Conservation (phyloP, 2,888 invertebrate species). For the Diplazon laetatorius region DNA sequence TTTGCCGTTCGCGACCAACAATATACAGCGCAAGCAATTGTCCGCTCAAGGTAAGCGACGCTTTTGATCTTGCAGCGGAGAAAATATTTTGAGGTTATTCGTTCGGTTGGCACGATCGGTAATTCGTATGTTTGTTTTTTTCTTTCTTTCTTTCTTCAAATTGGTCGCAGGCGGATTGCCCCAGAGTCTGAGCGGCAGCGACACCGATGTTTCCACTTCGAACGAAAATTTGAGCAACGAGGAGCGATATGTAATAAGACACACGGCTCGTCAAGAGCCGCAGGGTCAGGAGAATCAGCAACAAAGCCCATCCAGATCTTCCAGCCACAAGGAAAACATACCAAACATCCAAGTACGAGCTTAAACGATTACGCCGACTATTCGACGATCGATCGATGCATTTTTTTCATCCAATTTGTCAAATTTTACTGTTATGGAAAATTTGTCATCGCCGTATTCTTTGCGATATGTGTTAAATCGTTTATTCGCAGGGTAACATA, state of each 20-base stretch:
- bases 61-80: too few species aligned
- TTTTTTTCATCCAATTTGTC: too few species aligned
- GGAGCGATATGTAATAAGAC: conserved; percentile 91
- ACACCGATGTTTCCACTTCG: conserved; percentile 95
- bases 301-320: conserved; percentile 85
- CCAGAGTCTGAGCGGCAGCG: conserved; percentile 92
- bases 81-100: conserved; percentile 36
- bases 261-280: conserved; percentile 93
- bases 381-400: too few species aligned
- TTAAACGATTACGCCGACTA: neutral
- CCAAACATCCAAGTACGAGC: conserved; percentile 79
- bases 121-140: too few species aligned
- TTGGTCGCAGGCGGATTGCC: conserved; percentile 85
- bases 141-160: too few species aligned
- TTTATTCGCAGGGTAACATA: conserved; percentile 77
- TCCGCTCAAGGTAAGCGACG: conserved; percentile 82
- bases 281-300: conserved; percentile 94
- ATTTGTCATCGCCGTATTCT: too few species aligned
- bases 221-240: conserved; percentile 94
- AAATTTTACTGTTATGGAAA: too few species aligned
- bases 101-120: too few species aligned
- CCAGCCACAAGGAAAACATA: conserved; percentile 80
- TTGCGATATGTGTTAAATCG: too few species aligned
- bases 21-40: conserved; percentile 85
- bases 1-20: conserved; percentile 85